Conservation (phyloP, 2,888 invertebrate genomes). For the Acleris literana region DNA sequence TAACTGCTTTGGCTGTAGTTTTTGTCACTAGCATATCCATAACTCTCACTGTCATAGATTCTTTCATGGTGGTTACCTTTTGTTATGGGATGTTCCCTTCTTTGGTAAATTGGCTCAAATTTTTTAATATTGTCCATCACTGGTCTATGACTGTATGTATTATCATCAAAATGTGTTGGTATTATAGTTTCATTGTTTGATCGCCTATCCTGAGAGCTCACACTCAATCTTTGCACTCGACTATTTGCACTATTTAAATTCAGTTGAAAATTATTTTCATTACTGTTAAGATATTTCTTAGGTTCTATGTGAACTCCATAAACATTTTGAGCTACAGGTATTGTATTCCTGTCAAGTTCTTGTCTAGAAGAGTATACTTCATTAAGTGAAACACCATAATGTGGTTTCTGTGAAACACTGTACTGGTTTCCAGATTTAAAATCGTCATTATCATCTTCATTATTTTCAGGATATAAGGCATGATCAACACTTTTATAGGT, state of each 20-base stretch:
- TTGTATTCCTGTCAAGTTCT: slow-evolving; percentile 62
- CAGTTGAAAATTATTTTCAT: slow-evolving; percentile 63
- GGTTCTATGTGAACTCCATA: slow-evolving; percentile 63
- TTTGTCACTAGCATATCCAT: slow-evolving; percentile 72
- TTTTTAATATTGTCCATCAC: slow-evolving; percentile 60
- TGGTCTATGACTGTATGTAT: slow-evolving; percentile 58
- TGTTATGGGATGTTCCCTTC: slow-evolving; percentile 65
- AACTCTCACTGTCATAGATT: slow-evolving; percentile 68
- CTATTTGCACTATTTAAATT: slow-evolving; percentile 65
- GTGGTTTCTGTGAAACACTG: slow-evolving; percentile 54
- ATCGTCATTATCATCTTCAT: slow-evolving; percentile 58
- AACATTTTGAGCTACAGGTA: slow-evolving; percentile 56
- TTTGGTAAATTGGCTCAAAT: slow-evolving; percentile 66
- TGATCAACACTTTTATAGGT: slow-evolving; percentile 81
- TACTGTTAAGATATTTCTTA: slow-evolving; percentile 59
- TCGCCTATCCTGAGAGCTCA: slow-evolving; percentile 70
- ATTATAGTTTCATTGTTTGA: slow-evolving; percentile 66
- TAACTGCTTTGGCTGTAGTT: slow-evolving; percentile 71
- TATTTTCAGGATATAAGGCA: slow-evolving; percentile 75
- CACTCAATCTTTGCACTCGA: slow-evolving; percentile 71
- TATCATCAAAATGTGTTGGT: slow-evolving; percentile 66
- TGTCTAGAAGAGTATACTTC: slow-evolving; percentile 70
- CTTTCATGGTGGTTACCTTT: slow-evolving; percentile 71
- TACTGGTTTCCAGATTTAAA: slow-evolving; percentile 63
- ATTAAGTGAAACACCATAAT: slow-evolving; percentile 60